Evolutionary conservation across 2,888 invertebrate species (phyloP), one percentile per base, ranked within the genome.

Genomic region (Cephalotes varians): DNA sequence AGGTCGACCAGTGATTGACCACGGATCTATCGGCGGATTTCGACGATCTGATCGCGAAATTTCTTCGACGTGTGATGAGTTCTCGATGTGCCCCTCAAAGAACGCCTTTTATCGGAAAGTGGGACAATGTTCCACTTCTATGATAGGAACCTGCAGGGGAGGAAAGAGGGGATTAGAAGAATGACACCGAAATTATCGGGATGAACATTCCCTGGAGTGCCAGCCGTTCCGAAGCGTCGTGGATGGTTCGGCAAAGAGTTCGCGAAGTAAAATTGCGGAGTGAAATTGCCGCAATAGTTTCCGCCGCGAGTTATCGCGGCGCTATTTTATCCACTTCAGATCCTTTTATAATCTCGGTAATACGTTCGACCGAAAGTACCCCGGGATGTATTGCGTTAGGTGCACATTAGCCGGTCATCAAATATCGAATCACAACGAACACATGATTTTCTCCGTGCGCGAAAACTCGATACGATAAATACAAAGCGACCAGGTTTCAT

Each of bases 201-300:
- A 88, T 83, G 88, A 82, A 85, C 88, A 80, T 60, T 85, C 83
- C 82, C 86, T 10, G 31, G 87, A 85, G 89, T 85, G 74, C 62
- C 51, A 18, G 58, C 74, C 81, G 76, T 81, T 84, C 56, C 49
- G 51, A 54, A 47, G 62, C 64, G 56, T 40, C 80, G 72, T 86
- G 58, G 73, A 83, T 82, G 80, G 74, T 77, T 64, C 81, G 49
- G 60, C 83, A 64, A 84, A 84, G 88, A 88, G 86, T 88, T 81
- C 82, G 85, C 62, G 34, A 67, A 82, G 77, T 82, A 80, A n/a
- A n/a, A n/a, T n/a, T n/a, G n/a, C n/a, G n/a, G n/a, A n/a, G n/a
- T 60, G 79, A 74, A 82, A 87, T 88, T 86, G 85, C 77, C 81
- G 58, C 72, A 47, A 79, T 73, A 82, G 80, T 64, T 58, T 56